Base-by-base conservation (phyloP, 2,113 vertebrate genomes). In the Pteronura brasiliensis region DNA sequence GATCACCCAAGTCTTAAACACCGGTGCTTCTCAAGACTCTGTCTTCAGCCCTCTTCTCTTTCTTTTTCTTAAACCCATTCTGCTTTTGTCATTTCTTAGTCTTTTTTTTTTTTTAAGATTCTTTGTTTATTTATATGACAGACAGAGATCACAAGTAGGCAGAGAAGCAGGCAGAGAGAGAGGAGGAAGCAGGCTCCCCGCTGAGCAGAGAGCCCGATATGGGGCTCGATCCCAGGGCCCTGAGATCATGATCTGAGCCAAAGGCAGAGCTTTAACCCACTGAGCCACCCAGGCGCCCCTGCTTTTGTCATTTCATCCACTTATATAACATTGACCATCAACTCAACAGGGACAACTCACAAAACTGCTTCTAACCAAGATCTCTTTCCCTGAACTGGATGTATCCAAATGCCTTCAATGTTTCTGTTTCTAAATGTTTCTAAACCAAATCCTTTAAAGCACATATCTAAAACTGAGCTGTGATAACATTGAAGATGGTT, bases 391-490 rank as follows among this genome's bases (percentile, higher is more conserved):
- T 65, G 39, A 63, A 87, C 55, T 82, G 82, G 52, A 88, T 61
- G 7, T 17, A 90, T 69, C 67, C 76, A 82, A 67, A 57, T 72
- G 7, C 55, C 63, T 72, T 59, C 55, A 31, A 39, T 18, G 29
- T 87, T 81, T 81, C 76, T 67, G 31, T 55, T 55, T 55, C 52
- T 55, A 55, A 47, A 27, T 59, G 23, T 55, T 55, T 55, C 52
- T 55, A 55, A 47, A 27, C 85, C 49, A 76, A 87, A 39, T 74
- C 42, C 67, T 94, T 80, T 80, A 80, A 63, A n/a, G 42, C 52
- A 84, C 18, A 29, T 61, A n/a, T 95, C 83, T 94, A 88, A 92
- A 93, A 67, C 39, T 92, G 65, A 92, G 92, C 34, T 83, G 25
- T 83, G 34, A 20, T 34, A 87, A 67, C 36, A 69, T 65, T 61